Percentiles rank a stretch among this genome's conserved stretches.
Conservation (phyloP, 2,888 invertebrate genomes). For the Luperina nickerlii region DNA sequence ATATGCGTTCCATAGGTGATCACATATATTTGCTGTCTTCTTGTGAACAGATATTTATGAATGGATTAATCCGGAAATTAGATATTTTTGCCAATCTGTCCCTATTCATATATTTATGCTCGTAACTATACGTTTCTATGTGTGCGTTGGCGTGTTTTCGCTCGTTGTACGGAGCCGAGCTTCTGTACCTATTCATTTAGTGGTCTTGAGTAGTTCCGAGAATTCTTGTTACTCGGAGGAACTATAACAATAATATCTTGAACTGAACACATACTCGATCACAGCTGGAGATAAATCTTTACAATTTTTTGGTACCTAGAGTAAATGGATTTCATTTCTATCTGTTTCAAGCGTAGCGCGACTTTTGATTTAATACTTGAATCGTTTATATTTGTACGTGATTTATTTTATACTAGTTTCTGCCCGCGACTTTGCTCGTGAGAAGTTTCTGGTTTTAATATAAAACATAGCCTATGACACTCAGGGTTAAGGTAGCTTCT, state of each 20-base stretch:
- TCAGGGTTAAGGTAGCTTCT: too few species aligned
- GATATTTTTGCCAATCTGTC: too few species aligned
- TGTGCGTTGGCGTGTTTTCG: not conserved
- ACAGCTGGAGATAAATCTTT: conserved; percentile 34
- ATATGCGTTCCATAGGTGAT: not conserved
- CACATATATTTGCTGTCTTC: not conserved
- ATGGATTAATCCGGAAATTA: not conserved
- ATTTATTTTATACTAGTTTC: conserved; percentile 16
- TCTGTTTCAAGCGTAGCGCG: conserved; percentile 20
- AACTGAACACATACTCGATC: conserved; percentile 27
- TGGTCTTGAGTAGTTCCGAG: not conserved
- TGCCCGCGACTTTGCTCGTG: too few species aligned
- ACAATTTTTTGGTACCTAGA: conserved; percentile 27
- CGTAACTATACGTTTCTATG: not conserved
- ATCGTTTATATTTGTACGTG: conserved; percentile 17
- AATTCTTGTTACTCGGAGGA: conserved; percentile 3
- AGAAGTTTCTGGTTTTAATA: too few species aligned
- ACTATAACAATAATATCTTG: conserved; percentile 39
- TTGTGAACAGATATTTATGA: not conserved
- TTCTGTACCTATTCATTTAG: not conserved
- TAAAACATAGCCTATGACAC: too few species aligned
- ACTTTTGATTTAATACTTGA: conserved; percentile 43
- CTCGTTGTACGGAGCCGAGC: not conserved
- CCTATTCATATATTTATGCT: not conserved
- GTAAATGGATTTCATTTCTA: conserved; percentile 47